phyloP scores from a whole-genome alignment of 1,140 invertebrate species.

The Holcopasites calliopsidis region DNA sequence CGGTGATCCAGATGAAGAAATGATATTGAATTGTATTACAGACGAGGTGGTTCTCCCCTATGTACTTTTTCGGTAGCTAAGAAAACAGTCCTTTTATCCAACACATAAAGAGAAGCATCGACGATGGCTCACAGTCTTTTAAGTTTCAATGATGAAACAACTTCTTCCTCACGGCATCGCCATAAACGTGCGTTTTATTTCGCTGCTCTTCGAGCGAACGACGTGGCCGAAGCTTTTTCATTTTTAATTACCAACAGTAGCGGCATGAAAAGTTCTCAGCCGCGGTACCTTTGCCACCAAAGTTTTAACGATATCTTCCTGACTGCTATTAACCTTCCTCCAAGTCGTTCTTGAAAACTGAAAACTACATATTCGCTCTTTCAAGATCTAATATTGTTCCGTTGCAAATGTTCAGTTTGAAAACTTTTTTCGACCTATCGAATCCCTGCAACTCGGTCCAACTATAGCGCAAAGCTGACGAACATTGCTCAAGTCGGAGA shows the following conservation, averaged over 20 bases:
- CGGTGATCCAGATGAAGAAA: too few relatives aligned
- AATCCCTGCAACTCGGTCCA: too few relatives aligned
- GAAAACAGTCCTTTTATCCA: too few relatives aligned
- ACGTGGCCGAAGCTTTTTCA: slow-evolving; percentile 49
- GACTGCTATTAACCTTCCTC: slow-evolving; percentile 39
- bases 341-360: slow-evolving; percentile 24
- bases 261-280: slow-evolving; percentile 49
- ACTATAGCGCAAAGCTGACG: not conserved
- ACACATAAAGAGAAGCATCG: slow-evolving; percentile 16
- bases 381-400: slow-evolving; percentile 38
- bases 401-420: not conserved
- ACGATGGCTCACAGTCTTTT: slow-evolving; percentile 45
- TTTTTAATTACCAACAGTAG: slow-evolving; percentile 60
- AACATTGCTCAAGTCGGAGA: not conserved
- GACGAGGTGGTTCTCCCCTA: too few relatives aligned
- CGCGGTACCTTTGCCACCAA: slow-evolving; percentile 12
- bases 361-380: slow-evolving; percentile 27
- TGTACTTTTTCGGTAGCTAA: too few relatives aligned
- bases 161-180: slow-evolving; percentile 48
- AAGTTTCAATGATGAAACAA: slow-evolving; percentile 61
- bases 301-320: slow-evolving; percentile 56
- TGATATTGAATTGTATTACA: too few relatives aligned
- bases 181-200: slow-evolving; percentile 61
- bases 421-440: not conserved
- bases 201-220: slow-evolving; percentile 32